Conservation (phyloP, 92 coral and sea anemone species). For the Virgularia gustaviana region DNA sequence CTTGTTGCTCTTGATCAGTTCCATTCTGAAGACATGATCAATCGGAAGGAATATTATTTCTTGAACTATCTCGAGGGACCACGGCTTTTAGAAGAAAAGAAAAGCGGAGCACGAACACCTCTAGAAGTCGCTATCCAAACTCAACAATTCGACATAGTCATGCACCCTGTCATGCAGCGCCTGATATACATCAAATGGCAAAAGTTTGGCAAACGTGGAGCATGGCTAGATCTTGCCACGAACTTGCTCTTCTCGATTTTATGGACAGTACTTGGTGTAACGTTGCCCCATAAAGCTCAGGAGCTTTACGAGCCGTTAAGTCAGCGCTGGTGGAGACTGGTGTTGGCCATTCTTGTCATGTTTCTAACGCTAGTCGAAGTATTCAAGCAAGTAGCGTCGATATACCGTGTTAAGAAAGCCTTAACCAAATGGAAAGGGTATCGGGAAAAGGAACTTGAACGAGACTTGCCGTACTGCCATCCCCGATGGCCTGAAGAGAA, state of each 20-base stretch:
- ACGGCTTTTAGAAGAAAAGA: constrained; percentile 50
- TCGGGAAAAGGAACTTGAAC: constrained; percentile 72
- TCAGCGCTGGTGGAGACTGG: constrained; percentile 62
- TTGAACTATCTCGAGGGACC: constrained; percentile 62
- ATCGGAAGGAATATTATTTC: constrained; percentile 61
- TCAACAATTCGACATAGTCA: constrained; percentile 58
- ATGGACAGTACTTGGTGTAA: constrained; percentile 57
- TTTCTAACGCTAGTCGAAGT: constrained; percentile 70
- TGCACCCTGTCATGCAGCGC: constrained; percentile 74
- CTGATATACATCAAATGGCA: constrained; percentile 63
- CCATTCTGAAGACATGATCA: constrained; percentile 63
- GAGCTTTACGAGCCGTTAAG: constrained; percentile 50
- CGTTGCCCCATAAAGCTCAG: constrained; percentile 45
- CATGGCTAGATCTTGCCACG: constrained; percentile 53
- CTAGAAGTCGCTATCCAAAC: constrained; percentile 69
- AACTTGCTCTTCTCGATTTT: constrained; percentile 53
- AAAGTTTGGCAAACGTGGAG: constrained; percentile 46
- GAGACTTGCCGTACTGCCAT: constrained; percentile 85
- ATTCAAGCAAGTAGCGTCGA: constrained; percentile 71
- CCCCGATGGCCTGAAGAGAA: constrained; percentile 99
- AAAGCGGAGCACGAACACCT: constrained; percentile 92
- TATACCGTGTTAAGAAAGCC: constrained; percentile 73
- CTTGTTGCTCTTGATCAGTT: constrained; percentile 67
- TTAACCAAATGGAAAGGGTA: constrained; percentile 78
- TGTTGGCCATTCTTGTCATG: constrained; percentile 59